Conservation (phyloP, 2,888 invertebrate genomes). For the Hypsopygia costalis region DNA sequence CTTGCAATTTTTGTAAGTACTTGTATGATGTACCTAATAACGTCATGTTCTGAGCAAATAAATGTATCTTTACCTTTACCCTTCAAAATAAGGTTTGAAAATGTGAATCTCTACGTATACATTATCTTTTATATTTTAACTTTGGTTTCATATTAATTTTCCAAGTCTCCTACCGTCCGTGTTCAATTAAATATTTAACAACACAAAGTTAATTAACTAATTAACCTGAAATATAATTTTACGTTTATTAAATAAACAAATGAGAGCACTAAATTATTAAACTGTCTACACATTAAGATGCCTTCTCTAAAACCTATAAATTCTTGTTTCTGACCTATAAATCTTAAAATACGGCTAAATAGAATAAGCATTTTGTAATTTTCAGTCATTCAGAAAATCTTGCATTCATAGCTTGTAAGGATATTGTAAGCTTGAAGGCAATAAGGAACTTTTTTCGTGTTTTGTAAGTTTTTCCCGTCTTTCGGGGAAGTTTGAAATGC, state of each 20-base stretch:
- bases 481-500: slow-evolving; percentile 28
- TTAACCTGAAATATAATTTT: background rate
- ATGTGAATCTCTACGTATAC: too few relatives aligned
- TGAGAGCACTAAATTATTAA: background rate
- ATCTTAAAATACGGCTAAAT: background rate
- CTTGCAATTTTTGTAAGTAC: too few relatives aligned
- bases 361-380: background rate
- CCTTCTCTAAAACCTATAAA: background rate
- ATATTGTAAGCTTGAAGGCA: slow-evolving; percentile 18
- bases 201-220: background rate
- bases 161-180: too few relatives aligned
- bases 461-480: slow-evolving; percentile 12
- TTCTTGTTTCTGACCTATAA: background rate
- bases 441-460: slow-evolving; percentile 25
- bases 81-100: too few relatives aligned
- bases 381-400: background rate
- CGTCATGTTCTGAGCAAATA: too few relatives aligned
- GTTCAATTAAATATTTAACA: too few relatives aligned
- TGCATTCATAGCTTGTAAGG: background rate
- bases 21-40: too few relatives aligned
- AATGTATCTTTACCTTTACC: too few relatives aligned
- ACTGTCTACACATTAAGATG: too few relatives aligned
- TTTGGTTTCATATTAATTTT: too few relatives aligned
- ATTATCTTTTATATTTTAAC: too few relatives aligned
- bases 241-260: background rate